Base-by-base conservation (phyloP, 1,140 invertebrate genomes). In the Branchinecta lynchi region DNA sequence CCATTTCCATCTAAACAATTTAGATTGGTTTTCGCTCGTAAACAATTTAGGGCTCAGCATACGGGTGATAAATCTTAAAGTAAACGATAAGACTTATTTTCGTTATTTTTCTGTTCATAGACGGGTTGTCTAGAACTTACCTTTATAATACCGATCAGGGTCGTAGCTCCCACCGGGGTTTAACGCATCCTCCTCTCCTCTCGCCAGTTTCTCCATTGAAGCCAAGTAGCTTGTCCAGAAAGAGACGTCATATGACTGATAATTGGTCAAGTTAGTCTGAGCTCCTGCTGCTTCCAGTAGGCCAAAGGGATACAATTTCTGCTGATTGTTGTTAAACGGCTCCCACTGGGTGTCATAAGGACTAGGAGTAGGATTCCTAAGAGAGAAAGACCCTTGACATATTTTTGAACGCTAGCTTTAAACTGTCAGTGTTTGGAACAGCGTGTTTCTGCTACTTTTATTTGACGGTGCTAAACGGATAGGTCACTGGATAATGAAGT, bases 301-400 rank as follows among this genome's bases (percentile, higher is more conserved):
- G 12, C 51, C 51, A 60, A 60, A 60, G 12, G 51, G 51, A 46
- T 71, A 71, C 45, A 69, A 65, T 45, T 69, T 71, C 43, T 68
- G 46, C 7, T 46, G 45, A 21, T 71, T 68, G 32, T 44, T 69
- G 44, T 32, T 69, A 7, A 68, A 71, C 5, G 68, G 43, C 67
- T 71, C 71, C 71, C 71, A 71, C 66, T 71, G 68, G 8, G 67
- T 65, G 15, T 78, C 80, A 46, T 80, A 80, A 0, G 73, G 78
- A 60, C 80, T 82, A 7, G 82, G 80, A 10, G 82, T 85, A 6
- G 80, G 79, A 76, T 80, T 79, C 3, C 77, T 79, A 70, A 70
- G 73, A 73, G 66, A 46, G 66, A 71, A 17, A 67, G n/a, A 66
- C 32, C 32, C 32, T 32, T 32, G 32, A 32, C 1, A 32, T 32